phyloP scores from a whole-genome alignment of 2,797 vertebrate species.

The Neosilurus mollespiculum region DNA sequence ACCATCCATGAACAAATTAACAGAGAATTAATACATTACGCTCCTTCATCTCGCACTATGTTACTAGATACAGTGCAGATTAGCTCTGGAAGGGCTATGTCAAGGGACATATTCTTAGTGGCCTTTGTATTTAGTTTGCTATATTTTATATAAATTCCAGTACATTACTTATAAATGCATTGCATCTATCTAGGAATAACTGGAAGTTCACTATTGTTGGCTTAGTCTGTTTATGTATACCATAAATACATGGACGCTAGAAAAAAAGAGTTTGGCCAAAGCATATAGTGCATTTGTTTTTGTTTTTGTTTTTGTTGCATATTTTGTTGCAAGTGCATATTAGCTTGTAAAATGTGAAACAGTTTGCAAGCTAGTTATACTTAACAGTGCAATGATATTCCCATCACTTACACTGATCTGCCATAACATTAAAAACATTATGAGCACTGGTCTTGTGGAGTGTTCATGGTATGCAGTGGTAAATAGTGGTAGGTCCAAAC shows the following conservation, averaged over 20 bases:
- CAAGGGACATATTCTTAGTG: slow-evolving; percentile 26
- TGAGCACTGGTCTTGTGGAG: too few relatives aligned
- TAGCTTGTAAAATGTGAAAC: neutral
- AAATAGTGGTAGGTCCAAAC: too few relatives aligned
- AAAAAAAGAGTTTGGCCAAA: neutral
- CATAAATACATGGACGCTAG: neutral
- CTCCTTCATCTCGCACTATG: neutral
- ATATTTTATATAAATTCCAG: slow-evolving; percentile 24
- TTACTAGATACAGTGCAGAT: slow-evolving; percentile 23
- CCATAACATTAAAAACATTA: too few relatives aligned
- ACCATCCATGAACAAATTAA: slow-evolving; percentile 10
- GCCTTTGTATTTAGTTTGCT: slow-evolving; percentile 22
- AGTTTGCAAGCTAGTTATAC: neutral
- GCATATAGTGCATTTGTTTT: too few relatives aligned
- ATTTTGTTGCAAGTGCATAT: neutral
- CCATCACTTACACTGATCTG: neutral
- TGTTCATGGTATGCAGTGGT: too few relatives aligned
- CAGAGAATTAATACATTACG: neutral
- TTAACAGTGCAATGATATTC: neutral
- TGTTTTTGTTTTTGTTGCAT: neutral
- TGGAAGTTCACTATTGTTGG: neutral
- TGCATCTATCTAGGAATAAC: slow-evolving; percentile 14
- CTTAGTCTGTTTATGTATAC: neutral
- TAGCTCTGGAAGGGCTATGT: slow-evolving; percentile 25
- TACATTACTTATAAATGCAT: slow-evolving; percentile 39